A percentile compares a stretch with the other conserved stretches of the same genome.
These are phyloP conservation scores for Passer domesticus DNA, from an alignment of 2,113 vertebrate genomes.

Conservation along the genomic window DNA sequence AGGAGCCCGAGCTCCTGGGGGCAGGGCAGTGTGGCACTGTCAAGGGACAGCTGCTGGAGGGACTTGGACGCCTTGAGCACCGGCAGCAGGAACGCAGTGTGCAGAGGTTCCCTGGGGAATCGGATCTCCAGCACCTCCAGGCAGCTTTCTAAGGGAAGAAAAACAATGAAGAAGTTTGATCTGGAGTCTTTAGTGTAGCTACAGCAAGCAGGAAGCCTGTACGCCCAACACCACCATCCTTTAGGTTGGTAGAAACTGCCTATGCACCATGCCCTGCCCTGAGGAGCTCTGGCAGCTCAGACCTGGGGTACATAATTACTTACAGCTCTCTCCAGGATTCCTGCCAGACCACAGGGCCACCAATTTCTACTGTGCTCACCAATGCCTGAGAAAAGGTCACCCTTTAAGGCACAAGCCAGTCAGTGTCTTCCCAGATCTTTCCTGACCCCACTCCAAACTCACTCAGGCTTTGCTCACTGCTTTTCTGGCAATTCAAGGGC, in stretches of 20 bases:
- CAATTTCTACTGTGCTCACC: background rate
- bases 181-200: background rate
- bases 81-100: conserved; percentile 62
- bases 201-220: background rate
- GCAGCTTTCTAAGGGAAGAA: conserved; percentile 70
- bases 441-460: background rate
- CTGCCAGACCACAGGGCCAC: background rate
- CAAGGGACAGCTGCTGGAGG: conserved; percentile 78
- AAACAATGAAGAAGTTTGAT: background rate
- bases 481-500: background rate
- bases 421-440: background rate
- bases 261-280: fast-evolving
- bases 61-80: conserved; percentile 76
- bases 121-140: conserved; percentile 81
- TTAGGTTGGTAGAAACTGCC: background rate
- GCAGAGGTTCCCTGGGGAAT: conserved; percentile 77
- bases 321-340: background rate
- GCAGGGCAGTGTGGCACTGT: conserved; percentile 73
- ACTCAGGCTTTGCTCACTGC: background rate
- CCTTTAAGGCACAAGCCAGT: background rate
- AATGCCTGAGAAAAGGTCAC: background rate
- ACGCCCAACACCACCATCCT: no score
- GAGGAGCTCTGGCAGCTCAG: background rate
- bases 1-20: conserved; percentile 70
- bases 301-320: background rate